Evolutionary conservation across 2,113 vertebrate species (phyloP), one percentile per base, ranked within the genome.

Genomic region (Tetrax tetrax): DNA sequence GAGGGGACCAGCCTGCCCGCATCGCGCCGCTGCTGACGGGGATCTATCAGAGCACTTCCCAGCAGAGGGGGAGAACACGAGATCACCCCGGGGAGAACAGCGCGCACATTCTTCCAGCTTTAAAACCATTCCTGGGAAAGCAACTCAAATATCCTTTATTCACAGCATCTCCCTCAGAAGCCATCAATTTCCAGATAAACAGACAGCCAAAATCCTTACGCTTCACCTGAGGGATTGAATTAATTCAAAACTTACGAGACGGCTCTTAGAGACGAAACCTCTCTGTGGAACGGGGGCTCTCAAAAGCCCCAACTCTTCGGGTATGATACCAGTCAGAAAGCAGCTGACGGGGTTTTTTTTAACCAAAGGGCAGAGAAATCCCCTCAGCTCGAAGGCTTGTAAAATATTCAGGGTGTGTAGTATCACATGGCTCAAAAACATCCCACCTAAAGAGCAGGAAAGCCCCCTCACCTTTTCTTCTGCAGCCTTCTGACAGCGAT

Each of bases 321-420:
- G 18, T 35, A 80, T 13, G 9, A 17, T 7, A 66, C 10, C 43
- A 31, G 29, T 9, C 61, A 70, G 43, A 20, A 23, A 51, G 23
- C 0, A 10, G 2, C 4, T 37, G 37, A 59, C 7, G 29, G 2
- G 19, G 5, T 0, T 0, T 0, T 37, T 69, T 69, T 20, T 45
- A 17, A 16, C 35, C 12, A 87, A 69, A 37, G 18, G 31, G 17
- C 25, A 59, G 11, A 50, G 8, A 45, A 75, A 91, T 27, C 47
- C 65, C 51, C 65, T 75, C 61, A 68, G 56, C 19, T 11, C 0
- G 0, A 50, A 78, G 31, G 43, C 8, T 29, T 25, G 10, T 0
- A 19, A 60, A 56, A 53, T 9, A 87, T 13, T 65, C 57, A 45
- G 38, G 43, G 5, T 1, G 28, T 35, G 47, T 20, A 4, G 1